Percentiles rank a stretch among this genome's conserved stretches.
phyloP scores from a whole-genome alignment of 2,113 vertebrate genomes.

The Eudyptes chrysolophus region DNA sequence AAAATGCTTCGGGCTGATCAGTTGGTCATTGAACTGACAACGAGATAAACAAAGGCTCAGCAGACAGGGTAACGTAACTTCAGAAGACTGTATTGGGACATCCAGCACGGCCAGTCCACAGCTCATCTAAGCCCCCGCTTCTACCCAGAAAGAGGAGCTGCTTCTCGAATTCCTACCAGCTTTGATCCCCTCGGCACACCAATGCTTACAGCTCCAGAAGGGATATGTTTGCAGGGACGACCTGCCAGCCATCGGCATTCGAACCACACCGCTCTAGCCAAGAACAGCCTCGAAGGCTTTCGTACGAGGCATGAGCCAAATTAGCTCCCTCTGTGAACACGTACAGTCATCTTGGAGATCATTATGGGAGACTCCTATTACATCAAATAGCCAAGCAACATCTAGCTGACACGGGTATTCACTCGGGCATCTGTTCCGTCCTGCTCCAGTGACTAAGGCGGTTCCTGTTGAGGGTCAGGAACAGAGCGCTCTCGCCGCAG shows the following conservation, averaged over 20 bases:
- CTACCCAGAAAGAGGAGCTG: not conserved
- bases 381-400: not conserved
- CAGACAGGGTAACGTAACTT: not conserved
- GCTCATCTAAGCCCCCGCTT: not conserved
- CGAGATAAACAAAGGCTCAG: not conserved
- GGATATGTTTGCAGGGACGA: not conserved
- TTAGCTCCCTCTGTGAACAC: not conserved
- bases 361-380: not conserved
- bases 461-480: not conserved
- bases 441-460: not conserved
- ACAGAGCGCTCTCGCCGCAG: not conserved
- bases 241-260: not conserved
- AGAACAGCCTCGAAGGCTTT: not conserved
- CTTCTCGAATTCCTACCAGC: not conserved
- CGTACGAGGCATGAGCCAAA: not conserved
- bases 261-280: not conserved
- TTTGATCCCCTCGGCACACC: not conserved
- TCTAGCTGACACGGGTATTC: not conserved
- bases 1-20: slow-evolving; percentile 96
- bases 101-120: not conserved
- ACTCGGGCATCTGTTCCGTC: not conserved
- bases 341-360: not conserved
- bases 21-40: slow-evolving; percentile 89
- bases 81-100: not conserved
- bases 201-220: not conserved